Base-by-base conservation (phyloP, 1,140 invertebrate genomes). In the Chelonus insularis region DNA sequence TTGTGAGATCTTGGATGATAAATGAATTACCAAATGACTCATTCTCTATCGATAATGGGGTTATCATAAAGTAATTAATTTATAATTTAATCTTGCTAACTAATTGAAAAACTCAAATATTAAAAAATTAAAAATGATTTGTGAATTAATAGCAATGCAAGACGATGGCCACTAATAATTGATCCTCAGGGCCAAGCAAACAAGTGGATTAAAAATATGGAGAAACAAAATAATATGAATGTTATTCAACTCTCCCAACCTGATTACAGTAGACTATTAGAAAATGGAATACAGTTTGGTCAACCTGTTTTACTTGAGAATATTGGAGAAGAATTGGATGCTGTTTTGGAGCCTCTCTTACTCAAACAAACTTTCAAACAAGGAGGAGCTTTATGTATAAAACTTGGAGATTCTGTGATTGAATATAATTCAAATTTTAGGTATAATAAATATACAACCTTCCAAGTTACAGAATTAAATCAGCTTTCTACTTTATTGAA, bases 141-240 rank as follows among this genome's bases (percentile, higher is more conserved):
- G 48, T 60, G 62, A 52, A 2, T n/a, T 55, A 62, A 57, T 57
- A 92, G 91, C 73, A 90, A 91, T 74, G 87, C 94, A 3, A 86
- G 91, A 62, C 85, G 94, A 64, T 94, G 93, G 90, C 92, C 95
- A 0, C 73, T 98, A 12, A 93, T 97, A 88, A 96, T 98, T 68
- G 96, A 98, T 82, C 95, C 95, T 0, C 94, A 98, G 83, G 89
- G 88, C 6, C 95, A 97, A 80, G 95, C 95, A 0, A 96, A 95
- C 66, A 92, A 95, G 74, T 97, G 95, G 95, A 86, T 96, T 4
- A 96, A 95, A 81, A 96, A 95, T 74, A 91, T 94, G 87, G 94
- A 97, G 76, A 94, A 93, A 70, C 85, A 87, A 11, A 92, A 92
- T 62, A 93, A 93, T 76, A 79, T 97, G 20, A 89, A 88, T 60